Conservation (phyloP, 1,140 invertebrate genomes). For the Heliconius melpomene region DNA sequence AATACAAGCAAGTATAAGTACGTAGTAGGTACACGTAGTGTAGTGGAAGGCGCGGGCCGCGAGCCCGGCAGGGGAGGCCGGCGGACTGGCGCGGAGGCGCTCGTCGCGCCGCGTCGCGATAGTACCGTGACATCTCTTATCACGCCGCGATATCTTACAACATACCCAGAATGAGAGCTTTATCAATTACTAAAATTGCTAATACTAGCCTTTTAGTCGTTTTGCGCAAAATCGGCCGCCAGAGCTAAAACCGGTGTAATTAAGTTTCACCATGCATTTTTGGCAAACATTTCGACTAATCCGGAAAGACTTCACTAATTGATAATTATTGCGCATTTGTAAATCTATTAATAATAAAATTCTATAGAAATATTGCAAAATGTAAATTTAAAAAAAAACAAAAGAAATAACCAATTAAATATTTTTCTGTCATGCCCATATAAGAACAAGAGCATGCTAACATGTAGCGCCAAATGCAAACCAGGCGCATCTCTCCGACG, state of each 20-base stretch:
- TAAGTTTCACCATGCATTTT: constrained; percentile 5
- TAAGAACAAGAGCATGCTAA: neutral
- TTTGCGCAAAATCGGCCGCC: neutral
- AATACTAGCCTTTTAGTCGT: neutral
- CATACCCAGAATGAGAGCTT: constrained; percentile 21
- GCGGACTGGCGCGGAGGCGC: constrained; percentile 32
- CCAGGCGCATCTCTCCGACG: neutral
- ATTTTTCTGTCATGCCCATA: neutral
- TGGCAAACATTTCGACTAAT: constrained; percentile 9
- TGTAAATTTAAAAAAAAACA: neutral
- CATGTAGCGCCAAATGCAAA: neutral
- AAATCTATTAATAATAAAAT: neutral
- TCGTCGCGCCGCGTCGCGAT: constrained; percentile 38
- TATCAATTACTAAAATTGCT: constrained; percentile 21
- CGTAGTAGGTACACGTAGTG: neutral
- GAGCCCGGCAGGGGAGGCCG: constrained; percentile 23
- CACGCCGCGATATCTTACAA: constrained; percentile 27
- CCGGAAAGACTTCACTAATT: neutral
- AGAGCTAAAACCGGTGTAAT: neutral
- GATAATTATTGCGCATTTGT: neutral
- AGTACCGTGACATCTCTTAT: constrained; percentile 35
- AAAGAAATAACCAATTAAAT: neutral
- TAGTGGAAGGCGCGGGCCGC: constrained; percentile 6
- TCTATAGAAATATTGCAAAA: neutral
- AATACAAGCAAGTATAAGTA: neutral